phyloP scores from a whole-genome alignment of 2,888 invertebrate genomes.

The Limnephilus auricula region DNA sequence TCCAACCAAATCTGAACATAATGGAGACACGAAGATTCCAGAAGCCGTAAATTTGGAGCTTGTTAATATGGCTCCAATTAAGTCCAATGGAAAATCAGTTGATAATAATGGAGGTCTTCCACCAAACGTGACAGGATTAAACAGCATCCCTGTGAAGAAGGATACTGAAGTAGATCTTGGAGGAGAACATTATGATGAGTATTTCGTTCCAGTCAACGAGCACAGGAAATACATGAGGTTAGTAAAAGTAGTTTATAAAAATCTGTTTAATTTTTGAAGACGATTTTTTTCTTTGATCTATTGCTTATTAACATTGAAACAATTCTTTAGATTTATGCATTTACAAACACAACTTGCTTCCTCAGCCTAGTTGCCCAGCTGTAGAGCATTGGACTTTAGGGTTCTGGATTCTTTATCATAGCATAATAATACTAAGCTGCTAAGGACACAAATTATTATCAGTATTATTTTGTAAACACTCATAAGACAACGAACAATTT shows the following conservation, averaged over 20 bases:
- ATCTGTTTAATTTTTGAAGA: neutral
- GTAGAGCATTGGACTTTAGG: neutral
- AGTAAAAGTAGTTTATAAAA: neutral
- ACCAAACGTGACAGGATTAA: conserved; percentile 69
- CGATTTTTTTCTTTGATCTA: neutral
- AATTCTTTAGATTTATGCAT: neutral
- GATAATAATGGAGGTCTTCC: conserved; percentile 70
- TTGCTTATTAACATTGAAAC: conserved; percentile 2
- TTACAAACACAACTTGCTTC: neutral
- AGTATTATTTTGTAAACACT: neutral
- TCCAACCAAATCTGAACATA: conserved; percentile 67
- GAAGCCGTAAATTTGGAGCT: conserved; percentile 90
- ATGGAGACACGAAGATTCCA: conserved; percentile 67
- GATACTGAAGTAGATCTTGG: conserved; percentile 82
- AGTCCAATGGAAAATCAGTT: conserved; percentile 75
- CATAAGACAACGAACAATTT: too few species aligned
- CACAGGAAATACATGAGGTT: conserved; percentile 91
- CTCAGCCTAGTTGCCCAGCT: neutral
- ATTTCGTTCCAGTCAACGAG: conserved; percentile 91
- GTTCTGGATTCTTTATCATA: neutral
- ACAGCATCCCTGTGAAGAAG: conserved; percentile 79
- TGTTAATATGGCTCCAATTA: conserved; percentile 83
- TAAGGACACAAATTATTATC: neutral
- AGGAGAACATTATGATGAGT: conserved; percentile 88
- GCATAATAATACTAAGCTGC: neutral